These are phyloP conservation scores for Entomyzon cyanotis DNA, from an alignment of 2,113 vertebrate species.

Conservation along the genomic window DNA sequence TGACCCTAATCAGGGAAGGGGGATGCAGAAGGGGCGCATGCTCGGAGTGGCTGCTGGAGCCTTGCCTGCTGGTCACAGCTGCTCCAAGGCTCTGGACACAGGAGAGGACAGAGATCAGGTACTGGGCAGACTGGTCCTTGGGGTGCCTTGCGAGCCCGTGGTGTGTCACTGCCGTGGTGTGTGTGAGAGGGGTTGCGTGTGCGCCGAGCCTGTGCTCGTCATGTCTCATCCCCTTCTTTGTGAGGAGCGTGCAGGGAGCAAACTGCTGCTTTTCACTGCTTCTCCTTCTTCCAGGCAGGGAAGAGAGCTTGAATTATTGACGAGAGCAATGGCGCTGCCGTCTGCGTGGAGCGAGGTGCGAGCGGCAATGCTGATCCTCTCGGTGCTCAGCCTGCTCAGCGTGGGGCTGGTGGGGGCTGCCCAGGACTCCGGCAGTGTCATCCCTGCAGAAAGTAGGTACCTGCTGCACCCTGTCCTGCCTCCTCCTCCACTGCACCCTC, in stretches of 20 bases:
- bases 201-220: neutral
- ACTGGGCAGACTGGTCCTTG: neutral
- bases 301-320: neutral
- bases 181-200: neutral
- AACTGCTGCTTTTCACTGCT: neutral
- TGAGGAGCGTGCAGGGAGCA: neutral
- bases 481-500: neutral
- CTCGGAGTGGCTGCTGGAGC: conserved; percentile 52
- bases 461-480: neutral
- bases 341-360: neutral
- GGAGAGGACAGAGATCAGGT: neutral
- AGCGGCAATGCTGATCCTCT: conserved; percentile 59
- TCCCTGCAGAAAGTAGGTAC: conserved; percentile 92
- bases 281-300: neutral
- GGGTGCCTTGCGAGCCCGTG: fast-evolving
- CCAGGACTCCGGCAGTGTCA: conserved; percentile 82
- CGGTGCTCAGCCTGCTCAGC: conserved; percentile 71
- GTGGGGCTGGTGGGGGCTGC: conserved; percentile 66
- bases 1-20: conserved; percentile 45
- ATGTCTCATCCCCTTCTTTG: fast-evolving
- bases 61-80: neutral
- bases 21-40: conserved; percentile 46
- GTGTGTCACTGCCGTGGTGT: fast-evolving
- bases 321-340: neutral
- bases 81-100: neutral